phyloP scores from a whole-genome alignment of 2,888 invertebrate genomes.

The Philonicus albiceps region DNA sequence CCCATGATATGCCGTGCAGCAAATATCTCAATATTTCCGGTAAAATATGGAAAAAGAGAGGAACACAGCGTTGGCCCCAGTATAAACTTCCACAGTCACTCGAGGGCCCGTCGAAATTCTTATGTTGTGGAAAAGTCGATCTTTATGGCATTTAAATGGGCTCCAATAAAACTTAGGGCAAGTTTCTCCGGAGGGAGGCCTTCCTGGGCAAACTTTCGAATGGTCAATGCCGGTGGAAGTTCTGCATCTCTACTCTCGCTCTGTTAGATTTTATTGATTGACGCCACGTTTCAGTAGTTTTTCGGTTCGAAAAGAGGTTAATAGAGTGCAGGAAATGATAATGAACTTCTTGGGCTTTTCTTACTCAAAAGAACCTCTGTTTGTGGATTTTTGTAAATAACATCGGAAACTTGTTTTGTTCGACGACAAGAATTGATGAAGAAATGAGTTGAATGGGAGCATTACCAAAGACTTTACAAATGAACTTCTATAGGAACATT shows the following conservation, averaged over 20 bases:
- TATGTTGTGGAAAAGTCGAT: neutral
- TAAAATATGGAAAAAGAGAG: neutral
- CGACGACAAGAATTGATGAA: neutral
- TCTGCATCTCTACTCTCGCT: neutral
- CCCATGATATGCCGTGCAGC: neutral
- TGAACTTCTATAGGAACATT: neutral
- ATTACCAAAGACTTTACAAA: neutral
- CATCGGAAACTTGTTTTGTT: neutral
- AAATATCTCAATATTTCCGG: neutral
- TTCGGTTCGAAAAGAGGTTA: neutral
- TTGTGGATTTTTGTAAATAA: neutral
- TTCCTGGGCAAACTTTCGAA: neutral
- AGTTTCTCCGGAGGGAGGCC: neutral
- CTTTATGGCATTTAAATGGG: conserved; percentile 2
- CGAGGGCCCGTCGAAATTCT: neutral
- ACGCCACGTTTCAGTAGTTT: neutral
- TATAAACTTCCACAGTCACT: neutral
- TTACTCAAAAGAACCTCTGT: neutral
- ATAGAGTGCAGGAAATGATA: neutral
- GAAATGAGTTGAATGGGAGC: neutral
- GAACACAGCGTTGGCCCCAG: neutral
- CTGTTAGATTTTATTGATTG: neutral
- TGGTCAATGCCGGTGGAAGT: neutral
- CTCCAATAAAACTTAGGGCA: conserved; percentile 5
- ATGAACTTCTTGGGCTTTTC: neutral